These are phyloP conservation scores for Cynoglossus semilaevis DNA, from an alignment of 2,113 vertebrate species.

Conservation along the genomic window DNA sequence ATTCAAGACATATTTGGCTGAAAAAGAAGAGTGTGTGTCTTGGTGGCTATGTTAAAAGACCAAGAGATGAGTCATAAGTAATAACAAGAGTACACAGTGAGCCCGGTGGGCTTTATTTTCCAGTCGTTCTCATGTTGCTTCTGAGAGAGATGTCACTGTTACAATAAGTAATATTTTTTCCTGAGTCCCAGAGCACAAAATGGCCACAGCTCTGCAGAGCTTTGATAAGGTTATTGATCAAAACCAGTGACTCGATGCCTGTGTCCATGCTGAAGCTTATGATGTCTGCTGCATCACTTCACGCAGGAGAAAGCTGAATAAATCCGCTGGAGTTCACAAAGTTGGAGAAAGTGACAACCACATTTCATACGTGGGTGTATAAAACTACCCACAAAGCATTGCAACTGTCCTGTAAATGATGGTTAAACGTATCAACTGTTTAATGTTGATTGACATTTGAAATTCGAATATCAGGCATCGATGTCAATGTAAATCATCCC, in stretches of 20 bases:
- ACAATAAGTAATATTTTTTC: constrained; percentile 4
- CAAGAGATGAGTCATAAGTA: constrained; percentile 1
- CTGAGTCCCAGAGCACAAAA: not conserved
- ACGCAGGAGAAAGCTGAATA: not conserved
- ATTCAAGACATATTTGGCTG: not conserved
- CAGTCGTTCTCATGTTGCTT: not conserved
- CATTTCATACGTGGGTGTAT: not conserved
- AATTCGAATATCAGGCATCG: too few relatives aligned
- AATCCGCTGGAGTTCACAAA: constrained; percentile 12
- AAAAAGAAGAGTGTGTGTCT: not conserved
- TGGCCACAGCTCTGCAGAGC: constrained; percentile 6
- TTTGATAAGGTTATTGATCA: constrained; percentile 25
- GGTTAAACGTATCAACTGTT: too few relatives aligned
- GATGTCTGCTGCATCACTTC: constrained; percentile 2
- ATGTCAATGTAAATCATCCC: too few relatives aligned
- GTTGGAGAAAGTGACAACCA: not conserved
- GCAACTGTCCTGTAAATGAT: too few relatives aligned
- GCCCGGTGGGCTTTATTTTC: not conserved
- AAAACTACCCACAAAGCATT: too few relatives aligned
- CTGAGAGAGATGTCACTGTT: constrained; percentile 10
- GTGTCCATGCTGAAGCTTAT: constrained; percentile 1
- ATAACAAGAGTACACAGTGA: not conserved
- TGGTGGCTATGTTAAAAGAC: not conserved
- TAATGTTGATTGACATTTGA: too few relatives aligned
- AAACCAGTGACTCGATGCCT: constrained; percentile 9